phyloP scores from a whole-genome alignment of 2,797 vertebrate species.

The Siniperca scherzeri region DNA sequence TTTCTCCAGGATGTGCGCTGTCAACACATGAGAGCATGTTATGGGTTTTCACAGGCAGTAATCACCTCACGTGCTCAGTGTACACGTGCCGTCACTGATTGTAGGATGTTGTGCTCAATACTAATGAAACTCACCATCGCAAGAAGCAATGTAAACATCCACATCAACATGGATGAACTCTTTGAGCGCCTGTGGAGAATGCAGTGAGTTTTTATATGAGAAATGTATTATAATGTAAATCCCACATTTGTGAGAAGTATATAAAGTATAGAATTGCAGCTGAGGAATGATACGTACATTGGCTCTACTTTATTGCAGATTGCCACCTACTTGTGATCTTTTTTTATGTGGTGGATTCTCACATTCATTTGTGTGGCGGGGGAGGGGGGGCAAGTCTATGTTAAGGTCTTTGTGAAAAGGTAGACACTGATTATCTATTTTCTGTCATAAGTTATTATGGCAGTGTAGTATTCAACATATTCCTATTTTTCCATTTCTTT shows the following conservation, averaged over 20 bases:
- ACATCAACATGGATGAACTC: constrained; percentile 90
- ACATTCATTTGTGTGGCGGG: not conserved
- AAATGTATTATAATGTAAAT: not conserved
- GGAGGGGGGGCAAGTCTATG: not conserved
- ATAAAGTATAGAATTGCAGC: not conserved
- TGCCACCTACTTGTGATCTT: not conserved
- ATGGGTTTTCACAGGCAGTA: not conserved
- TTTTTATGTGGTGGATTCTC: not conserved
- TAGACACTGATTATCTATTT: not conserved
- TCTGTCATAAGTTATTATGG: not conserved
- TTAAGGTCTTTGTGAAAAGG: not conserved
- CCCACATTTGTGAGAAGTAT: too few relatives aligned
- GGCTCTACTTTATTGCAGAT: not conserved
- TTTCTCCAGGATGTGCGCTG: constrained; percentile 91
- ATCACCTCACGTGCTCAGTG: not conserved
- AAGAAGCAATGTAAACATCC: constrained; percentile 90
- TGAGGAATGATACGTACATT: not conserved
- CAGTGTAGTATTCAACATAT: not conserved
- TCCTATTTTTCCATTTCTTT: not conserved
- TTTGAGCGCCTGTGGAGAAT: constrained; percentile 87
- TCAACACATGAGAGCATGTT: not conserved
- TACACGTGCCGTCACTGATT: not conserved
- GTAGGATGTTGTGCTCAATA: not conserved
- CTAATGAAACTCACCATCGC: constrained; percentile 87
- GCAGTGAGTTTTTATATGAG: not conserved